Percentiles rank a stretch among this genome's conserved stretches.
These are phyloP conservation scores for Gnathonemus longibarbis DNA, from an alignment of 2,113 vertebrate genomes.

Conservation along the genomic window DNA sequence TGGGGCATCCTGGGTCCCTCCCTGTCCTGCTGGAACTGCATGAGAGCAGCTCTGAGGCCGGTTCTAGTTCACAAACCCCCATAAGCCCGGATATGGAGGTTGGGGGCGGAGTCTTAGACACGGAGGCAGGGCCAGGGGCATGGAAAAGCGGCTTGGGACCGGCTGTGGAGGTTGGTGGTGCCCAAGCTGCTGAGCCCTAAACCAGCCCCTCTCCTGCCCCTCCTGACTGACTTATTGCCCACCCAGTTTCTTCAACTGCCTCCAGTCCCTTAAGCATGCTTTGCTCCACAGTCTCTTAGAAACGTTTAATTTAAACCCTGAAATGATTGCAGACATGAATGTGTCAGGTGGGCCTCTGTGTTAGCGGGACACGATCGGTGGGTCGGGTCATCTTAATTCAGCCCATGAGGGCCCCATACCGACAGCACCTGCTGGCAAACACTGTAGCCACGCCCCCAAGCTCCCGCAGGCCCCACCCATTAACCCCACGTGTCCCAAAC, in stretches of 20 bases:
- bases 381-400: not conserved
- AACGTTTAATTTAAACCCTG: not conserved
- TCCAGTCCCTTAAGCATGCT: not conserved
- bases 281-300: not conserved
- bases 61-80: conserved; percentile 61
- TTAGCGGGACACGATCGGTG: not conserved
- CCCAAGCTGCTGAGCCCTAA: conserved; percentile 43
- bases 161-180: conserved; percentile 37
- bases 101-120: conserved; percentile 25
- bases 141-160: conserved; percentile 51
- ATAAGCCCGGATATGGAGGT: conserved; percentile 57
- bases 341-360: not conserved
- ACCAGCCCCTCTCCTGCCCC: not conserved
- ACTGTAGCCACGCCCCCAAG: not conserved
- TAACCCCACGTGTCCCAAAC: not conserved
- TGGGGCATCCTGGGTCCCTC: conserved; percentile 47
- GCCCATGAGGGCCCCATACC: not conserved
- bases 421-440: not conserved
- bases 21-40: conserved; percentile 60
- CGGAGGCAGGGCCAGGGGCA: conserved; percentile 46
- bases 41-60: conserved; percentile 65
- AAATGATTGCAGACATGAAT: not conserved
- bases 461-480: not conserved
- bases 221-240: not conserved
- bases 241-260: not conserved